Percentiles rank a stretch among this genome's conserved stretches.
phyloP scores from a whole-genome alignment of 2,797 vertebrate species.

The Ctenochaetus hawaiiensis region DNA sequence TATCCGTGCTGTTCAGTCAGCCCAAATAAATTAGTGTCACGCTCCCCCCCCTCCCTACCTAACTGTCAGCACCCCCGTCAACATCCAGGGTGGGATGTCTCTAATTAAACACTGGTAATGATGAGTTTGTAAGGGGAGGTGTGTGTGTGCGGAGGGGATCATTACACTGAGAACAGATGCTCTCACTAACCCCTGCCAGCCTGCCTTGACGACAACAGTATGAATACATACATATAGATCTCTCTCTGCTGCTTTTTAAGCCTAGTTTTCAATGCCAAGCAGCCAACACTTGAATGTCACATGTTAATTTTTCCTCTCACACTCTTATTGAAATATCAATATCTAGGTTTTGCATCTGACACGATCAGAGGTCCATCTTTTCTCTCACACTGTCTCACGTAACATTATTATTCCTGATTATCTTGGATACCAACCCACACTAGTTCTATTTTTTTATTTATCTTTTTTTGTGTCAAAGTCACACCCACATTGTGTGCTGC shows the following conservation, averaged over 20 bases:
- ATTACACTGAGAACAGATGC: constrained; percentile 84
- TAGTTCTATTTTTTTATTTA: constrained; percentile 16
- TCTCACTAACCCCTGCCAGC: constrained; percentile 71
- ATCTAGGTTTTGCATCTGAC: constrained; percentile 44
- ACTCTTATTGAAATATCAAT: constrained; percentile 48
- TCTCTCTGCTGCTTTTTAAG: constrained; percentile 44
- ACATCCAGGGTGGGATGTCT: constrained; percentile 72
- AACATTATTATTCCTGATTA: constrained; percentile 50
- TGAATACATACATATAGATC: constrained; percentile 65
- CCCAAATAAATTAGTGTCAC: constrained; percentile 15
- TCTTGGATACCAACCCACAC: constrained; percentile 52
- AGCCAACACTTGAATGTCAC: constrained; percentile 46
- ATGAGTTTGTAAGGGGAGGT: constrained; percentile 69
- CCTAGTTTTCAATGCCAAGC: constrained; percentile 41
- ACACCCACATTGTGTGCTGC: constrained; percentile 46
- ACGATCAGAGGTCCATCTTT: constrained; percentile 30
- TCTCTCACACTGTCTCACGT: constrained; percentile 16
- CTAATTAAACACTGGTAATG: constrained; percentile 85
- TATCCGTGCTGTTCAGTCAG: constrained; percentile 31
- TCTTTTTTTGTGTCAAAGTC: constrained; percentile 18
- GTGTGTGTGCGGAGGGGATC: constrained; percentile 38
- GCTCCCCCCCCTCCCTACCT: neutral
- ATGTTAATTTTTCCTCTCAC: constrained; percentile 29
- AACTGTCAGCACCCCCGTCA: constrained; percentile 58
- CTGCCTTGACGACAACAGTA: constrained; percentile 64